Evolutionary conservation across 2,113 vertebrate genomes (phyloP).

Genomic region (Astur gentilis): DNA sequence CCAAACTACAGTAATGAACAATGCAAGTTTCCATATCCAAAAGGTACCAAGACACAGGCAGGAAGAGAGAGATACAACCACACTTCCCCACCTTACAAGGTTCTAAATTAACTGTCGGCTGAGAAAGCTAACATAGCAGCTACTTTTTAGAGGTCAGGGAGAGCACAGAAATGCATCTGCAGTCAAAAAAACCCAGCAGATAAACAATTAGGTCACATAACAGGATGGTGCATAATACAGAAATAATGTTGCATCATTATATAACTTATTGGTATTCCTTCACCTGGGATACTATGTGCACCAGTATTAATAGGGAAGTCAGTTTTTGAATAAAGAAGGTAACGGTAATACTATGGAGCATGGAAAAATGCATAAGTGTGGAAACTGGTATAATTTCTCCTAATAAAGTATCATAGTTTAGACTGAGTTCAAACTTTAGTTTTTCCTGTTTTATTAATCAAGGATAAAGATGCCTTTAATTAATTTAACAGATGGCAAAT

Average conservation of each 20-base stretch:
- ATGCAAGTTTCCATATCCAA: neutral
- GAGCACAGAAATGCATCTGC: neutral
- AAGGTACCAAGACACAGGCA: neutral
- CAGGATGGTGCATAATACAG: neutral
- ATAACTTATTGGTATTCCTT: neutral
- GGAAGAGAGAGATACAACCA: neutral
- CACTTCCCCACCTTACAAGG: neutral
- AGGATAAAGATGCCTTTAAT: neutral
- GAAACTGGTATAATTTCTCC: neutral
- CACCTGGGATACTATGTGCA: neutral
- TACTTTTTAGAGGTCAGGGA: neutral
- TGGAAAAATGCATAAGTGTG: neutral
- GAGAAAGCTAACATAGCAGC: neutral
- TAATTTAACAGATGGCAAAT: slow-evolving; percentile 46
- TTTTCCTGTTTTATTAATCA: neutral
- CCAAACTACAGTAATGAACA: neutral
- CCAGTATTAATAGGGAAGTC: neutral
- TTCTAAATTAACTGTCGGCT: neutral
- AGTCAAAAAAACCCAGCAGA: neutral
- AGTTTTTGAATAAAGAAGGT: neutral
- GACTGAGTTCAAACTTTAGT: neutral
- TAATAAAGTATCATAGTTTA: neutral
- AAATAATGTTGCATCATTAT: neutral
- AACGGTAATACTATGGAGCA: accelerated
- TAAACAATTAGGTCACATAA: neutral